Evolutionary conservation across 2,888 invertebrate genomes (phyloP).

Genomic region (Drosophila acutilabella): DNA sequence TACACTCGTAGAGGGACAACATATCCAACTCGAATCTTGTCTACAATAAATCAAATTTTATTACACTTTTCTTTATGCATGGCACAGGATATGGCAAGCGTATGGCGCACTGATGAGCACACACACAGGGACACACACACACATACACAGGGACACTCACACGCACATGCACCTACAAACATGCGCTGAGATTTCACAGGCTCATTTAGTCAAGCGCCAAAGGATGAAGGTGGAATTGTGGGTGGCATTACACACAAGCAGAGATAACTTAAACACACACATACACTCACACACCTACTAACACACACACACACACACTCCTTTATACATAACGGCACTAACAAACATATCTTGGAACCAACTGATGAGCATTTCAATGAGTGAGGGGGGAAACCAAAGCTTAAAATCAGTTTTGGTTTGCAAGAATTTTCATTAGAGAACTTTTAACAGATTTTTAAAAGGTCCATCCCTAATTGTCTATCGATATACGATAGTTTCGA

Average conservation of each 20-base stretch:
- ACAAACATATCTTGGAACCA: neutral
- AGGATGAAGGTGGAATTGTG: constrained; percentile 18
- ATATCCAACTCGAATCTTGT: constrained; percentile 85
- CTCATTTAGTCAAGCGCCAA: constrained; percentile 58
- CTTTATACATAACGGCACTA: too few species aligned
- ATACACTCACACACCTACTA: neutral
- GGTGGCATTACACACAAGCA: constrained; percentile 24
- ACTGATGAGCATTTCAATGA: constrained; percentile 7
- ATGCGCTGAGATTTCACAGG: constrained; percentile 66
- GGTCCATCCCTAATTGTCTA: neutral
- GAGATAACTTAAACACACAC: neutral
- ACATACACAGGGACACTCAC: constrained; percentile 36
- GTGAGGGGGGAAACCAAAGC: neutral
- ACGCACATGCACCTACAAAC: constrained; percentile 25
- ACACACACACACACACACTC: neutral
- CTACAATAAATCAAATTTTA: constrained; percentile 86
- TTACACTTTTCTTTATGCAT: constrained; percentile 86
- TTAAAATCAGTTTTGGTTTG: too few species aligned
- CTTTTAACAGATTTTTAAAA: neutral
- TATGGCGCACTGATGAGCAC: constrained; percentile 79
- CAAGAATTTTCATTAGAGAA: too few species aligned
- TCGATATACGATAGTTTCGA: neutral
- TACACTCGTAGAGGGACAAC: constrained; percentile 42
- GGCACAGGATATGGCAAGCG: constrained; percentile 81
- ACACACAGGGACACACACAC: constrained; percentile 22